These are phyloP conservation scores for Chloromyia formosa DNA, from an alignment of 2,888 invertebrate species.

Conservation along the genomic window DNA sequence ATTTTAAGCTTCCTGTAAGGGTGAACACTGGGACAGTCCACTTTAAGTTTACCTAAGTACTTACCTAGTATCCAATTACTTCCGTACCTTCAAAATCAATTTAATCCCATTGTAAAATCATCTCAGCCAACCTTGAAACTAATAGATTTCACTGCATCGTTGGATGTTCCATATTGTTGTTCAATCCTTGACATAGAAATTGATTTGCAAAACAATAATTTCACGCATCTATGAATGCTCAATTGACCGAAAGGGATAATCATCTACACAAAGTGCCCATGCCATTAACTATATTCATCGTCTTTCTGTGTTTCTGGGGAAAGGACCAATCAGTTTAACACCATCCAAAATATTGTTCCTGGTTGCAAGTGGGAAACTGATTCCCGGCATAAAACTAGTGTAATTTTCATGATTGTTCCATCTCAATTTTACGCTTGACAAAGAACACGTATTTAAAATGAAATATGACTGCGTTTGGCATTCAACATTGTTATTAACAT, in stretches of 20 bases:
- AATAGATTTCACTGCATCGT: no score
- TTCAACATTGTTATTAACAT: background rate
- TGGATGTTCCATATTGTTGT: no score
- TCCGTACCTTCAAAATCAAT: no score
- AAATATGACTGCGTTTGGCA: background rate
- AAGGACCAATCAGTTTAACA: background rate
- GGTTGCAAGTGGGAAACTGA: background rate
- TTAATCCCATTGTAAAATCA: no score
- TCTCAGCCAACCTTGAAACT: no score
- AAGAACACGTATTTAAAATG: no score
- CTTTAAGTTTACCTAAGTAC: no score
- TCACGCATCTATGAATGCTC: background rate
- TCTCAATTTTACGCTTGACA: background rate
- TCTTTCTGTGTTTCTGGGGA: background rate
- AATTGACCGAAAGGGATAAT: constrained; percentile 16
- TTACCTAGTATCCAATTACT: no score
- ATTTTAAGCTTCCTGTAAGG: no score
- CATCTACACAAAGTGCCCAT: background rate
- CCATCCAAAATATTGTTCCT: background rate
- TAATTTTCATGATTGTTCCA: background rate
- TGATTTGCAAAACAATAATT: background rate
- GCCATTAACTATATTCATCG: background rate
- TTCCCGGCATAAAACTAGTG: background rate
- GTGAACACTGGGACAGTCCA: no score
- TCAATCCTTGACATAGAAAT: no score